Base-by-base conservation (phyloP, 2,888 invertebrate species). In the Brachyopa scutellaris region DNA sequence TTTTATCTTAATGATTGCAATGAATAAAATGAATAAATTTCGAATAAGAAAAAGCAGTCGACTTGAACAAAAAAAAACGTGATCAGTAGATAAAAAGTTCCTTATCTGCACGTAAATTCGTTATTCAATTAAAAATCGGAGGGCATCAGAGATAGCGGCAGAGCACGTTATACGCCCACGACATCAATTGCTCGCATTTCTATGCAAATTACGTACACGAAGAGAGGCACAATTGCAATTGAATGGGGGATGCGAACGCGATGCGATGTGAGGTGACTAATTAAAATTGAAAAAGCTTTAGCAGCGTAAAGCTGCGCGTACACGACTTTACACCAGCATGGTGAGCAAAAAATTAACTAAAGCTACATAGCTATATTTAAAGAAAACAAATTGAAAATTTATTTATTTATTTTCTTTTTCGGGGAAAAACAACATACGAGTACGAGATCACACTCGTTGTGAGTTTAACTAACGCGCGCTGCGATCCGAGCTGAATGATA, bases 1-100 rank as follows among this genome's bases (percentile, higher is more conserved):
- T 31, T 59, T 82, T 82, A 82, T 82, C 82, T 82, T 82, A 82
- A 82, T 42, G 82, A 82, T 72, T 82, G 82, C 76, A 76, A 76
- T 77, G 82, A 82, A 82, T 82, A 77, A 82, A 77, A 64, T 74
- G 69, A 74, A 80, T 80, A 80, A 70, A 74, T 80, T 80, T 76
- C 62, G 55, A 74, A 69, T 79, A 61, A n/a, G n/a, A 80, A 80
- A 61, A 73, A 73, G 67, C 79, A 66, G 74, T 80, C 74, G 67
- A 40, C 55, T 42, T 21, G 6, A 55, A 36, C 26, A 21, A 19
- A 33, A 33, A 17, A 53, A n/a, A 36, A 42, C 69, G 45, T 31
- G 74, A 76, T 74, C 69, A 15, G 57, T 49, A 23, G 67, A 51
- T 62, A 73, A 78, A 38, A 57, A 59, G 31, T 2, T 38, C 45